These are phyloP conservation scores for Tamandua tetradactyla DNA, from an alignment of 2,797 vertebrate species.

Conservation along the genomic window DNA sequence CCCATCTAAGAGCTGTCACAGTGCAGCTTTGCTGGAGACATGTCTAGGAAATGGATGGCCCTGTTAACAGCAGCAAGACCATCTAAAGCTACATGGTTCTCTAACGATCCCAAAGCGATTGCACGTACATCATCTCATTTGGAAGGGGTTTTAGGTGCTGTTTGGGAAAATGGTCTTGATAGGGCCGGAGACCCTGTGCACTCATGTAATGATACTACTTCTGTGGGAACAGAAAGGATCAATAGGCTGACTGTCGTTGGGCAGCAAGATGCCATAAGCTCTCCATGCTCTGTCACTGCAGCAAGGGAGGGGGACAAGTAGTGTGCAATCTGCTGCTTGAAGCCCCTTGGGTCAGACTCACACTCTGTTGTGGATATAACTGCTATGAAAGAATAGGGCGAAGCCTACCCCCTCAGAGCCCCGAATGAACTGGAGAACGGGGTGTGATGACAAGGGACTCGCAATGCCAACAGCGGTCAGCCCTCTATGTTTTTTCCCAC, in stretches of 20 bases:
- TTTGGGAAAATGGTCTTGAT: neutral
- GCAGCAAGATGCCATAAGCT: neutral
- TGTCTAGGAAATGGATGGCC: neutral
- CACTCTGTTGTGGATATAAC: neutral
- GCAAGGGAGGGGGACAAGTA: neutral
- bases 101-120: conserved; percentile 4
- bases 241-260: neutral
- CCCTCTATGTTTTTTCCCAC: neutral
- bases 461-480: neutral
- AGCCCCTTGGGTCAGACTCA: neutral
- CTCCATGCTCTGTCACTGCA: neutral
- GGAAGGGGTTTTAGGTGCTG: neutral
- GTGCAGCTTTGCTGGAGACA: neutral
- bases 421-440: neutral
- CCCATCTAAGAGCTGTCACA: neutral
- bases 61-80: neutral
- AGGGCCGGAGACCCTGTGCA: neutral
- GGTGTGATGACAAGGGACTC: neutral
- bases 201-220: neutral
- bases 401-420: neutral
- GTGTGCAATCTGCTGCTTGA: neutral
- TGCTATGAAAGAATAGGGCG: conserved; percentile 25
- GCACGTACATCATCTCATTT: neutral
- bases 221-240: neutral
- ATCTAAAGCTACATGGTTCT: neutral